Evolutionary conservation across 1,140 invertebrate species (phyloP).

Genomic region (Calliopsis andreniformis): DNA sequence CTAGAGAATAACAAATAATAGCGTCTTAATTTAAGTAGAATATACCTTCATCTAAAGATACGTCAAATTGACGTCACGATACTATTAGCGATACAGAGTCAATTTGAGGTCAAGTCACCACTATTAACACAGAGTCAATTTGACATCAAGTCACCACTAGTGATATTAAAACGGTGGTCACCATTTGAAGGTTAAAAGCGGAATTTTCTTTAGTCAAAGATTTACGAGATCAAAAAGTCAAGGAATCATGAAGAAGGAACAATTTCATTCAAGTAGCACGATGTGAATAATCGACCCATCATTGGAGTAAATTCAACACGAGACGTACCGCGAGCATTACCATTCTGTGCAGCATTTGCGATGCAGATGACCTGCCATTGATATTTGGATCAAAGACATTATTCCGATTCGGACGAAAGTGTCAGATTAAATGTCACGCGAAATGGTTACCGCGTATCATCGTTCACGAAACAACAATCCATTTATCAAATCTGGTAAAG

Average conservation of each 20-base stretch:
- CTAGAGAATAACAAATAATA: no score
- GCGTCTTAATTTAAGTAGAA: no score
- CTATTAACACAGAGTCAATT: no score
- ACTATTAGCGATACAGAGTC: no score
- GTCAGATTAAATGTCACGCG: conserved; percentile 8
- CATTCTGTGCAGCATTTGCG: conserved; percentile 14
- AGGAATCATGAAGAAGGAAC: background rate
- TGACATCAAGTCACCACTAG: no score
- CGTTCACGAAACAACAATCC: background rate
- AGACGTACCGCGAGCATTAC: background rate
- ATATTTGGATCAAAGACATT: conserved; percentile 19
- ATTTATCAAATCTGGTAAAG: background rate
- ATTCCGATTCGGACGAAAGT: conserved; percentile 1
- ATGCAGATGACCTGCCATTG: conserved; percentile 17
- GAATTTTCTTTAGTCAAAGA: no score
- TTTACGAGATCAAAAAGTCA: no score
- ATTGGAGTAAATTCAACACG: conserved; percentile 1
- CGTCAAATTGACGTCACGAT: no score
- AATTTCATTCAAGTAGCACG: background rate
- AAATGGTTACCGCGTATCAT: background rate
- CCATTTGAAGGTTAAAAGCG: no score
- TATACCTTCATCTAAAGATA: no score
- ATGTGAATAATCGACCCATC: background rate
- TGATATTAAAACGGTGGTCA: no score
- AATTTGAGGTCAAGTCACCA: no score